These are phyloP conservation scores for Urechis unicinctus DNA, from an alignment of 2,888 invertebrate species.

Conservation along the genomic window DNA sequence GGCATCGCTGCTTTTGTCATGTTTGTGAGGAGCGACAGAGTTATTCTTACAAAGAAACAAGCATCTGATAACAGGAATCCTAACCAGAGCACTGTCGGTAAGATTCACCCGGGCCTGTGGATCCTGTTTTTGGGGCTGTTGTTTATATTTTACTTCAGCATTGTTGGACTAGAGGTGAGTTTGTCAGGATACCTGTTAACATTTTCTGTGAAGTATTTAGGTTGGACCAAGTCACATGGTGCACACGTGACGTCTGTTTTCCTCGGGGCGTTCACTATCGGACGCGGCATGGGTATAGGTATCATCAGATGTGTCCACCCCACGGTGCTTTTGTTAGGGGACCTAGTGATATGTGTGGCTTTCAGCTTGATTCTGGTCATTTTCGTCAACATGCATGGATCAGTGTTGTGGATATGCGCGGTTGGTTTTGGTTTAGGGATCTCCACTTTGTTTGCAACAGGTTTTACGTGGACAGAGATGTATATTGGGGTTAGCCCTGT, in stretches of 20 bases:
- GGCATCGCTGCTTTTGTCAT: background rate
- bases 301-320: background rate
- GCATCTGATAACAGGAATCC: background rate
- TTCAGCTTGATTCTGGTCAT: background rate
- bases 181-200: background rate
- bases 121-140: background rate
- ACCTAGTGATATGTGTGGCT: background rate
- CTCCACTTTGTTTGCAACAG: background rate
- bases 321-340: background rate
- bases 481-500: background rate
- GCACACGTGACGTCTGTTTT: background rate
- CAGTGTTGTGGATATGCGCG: background rate
- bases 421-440: background rate
- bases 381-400: background rate
- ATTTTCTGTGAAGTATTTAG: background rate
- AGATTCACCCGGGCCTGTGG: background rate
- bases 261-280: background rate
- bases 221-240: background rate
- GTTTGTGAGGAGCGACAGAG: background rate
- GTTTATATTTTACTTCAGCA: background rate
- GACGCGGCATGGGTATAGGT: background rate
- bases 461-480: background rate
- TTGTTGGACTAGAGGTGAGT: background rate
- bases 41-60: background rate
- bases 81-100: background rate